Base-by-base conservation (phyloP, 2,113 vertebrate species). In the Recurvirostra avosetta region DNA sequence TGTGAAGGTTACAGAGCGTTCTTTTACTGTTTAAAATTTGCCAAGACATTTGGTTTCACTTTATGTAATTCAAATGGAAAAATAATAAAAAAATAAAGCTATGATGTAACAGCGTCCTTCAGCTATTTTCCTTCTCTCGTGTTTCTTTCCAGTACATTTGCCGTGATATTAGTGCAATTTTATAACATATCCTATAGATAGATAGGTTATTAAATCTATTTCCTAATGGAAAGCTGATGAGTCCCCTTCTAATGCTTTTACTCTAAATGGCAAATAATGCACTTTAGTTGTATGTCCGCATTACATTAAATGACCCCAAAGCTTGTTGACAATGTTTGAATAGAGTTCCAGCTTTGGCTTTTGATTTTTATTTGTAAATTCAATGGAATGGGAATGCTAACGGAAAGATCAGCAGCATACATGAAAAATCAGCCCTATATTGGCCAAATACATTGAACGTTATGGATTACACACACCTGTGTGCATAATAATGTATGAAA, bases 231-330 rank as follows among this genome's bases (percentile, higher is more conserved):
- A 92, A 62, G 47, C 55, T 89, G 59, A 74, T 71, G 62, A 92
- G 86, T 92, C 49, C 40, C 79, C 36, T 91, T 91, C 79, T 21
- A 77, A 62, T 58, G 71, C 83, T 96, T 91, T 89, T 89, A 73
- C 50, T 91, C 25, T 61, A 73, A 91, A 70, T 74, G 47, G 50
- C 40, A 86, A 92, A 94, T 88, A 92, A 66, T 84, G 43, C 1
- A 6, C 55, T 92, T 76, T 62, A 58, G 34, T 70, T 77, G 14
- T 45, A 62, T n/a, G 55, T 70, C 32, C 1, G 7, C 38, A 38
- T 84, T 62, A 17, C 36, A 71, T 77, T 41, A 63, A 84, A n/a
- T 71, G 76, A 89, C 55, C 50, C 19, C 65, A 63, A 40, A 77
- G n/a, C 34, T 45, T 71, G 25, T 5, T 70, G 90, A 17, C 22